phyloP scores from a whole-genome alignment of 2,797 vertebrate species.

The Triplophysa bombifrons region DNA sequence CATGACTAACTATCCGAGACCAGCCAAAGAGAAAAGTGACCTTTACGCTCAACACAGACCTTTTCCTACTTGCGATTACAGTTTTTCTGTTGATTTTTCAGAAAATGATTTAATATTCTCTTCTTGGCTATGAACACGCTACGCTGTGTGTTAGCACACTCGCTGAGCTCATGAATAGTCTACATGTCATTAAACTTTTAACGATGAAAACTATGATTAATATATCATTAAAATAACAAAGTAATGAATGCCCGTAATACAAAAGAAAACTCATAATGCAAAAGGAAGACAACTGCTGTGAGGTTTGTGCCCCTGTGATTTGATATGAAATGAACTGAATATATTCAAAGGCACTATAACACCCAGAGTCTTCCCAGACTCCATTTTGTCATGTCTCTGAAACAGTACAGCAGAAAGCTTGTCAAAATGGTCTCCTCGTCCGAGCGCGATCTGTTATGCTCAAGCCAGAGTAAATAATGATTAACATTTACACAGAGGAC shows the following conservation, averaged over 20 bases:
- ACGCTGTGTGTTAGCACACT: neutral
- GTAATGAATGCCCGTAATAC: neutral
- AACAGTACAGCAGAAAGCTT: constrained; percentile 26
- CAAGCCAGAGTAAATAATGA: constrained; percentile 64
- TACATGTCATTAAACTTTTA: neutral
- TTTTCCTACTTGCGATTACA: constrained; percentile 64
- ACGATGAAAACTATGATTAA: neutral
- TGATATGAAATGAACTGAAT: neutral
- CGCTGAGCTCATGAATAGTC: neutral
- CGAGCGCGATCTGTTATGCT: neutral
- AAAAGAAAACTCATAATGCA: neutral
- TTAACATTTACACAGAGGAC: constrained; percentile 71
- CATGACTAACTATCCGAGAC: constrained; percentile 40
- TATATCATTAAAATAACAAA: neutral
- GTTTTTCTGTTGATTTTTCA: constrained; percentile 46
- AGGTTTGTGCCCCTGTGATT: neutral
- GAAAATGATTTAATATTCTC: neutral
- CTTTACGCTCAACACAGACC: constrained; percentile 37
- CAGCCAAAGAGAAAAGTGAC: constrained; percentile 37
- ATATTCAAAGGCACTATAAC: neutral
- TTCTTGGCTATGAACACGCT: constrained; percentile 12
- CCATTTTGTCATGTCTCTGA: constrained; percentile 50
- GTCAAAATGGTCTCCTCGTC: constrained; percentile 53
- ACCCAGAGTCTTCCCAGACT: constrained; percentile 13
- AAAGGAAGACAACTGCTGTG: neutral